Evolutionary conservation across 2,797 vertebrate species (phyloP).

Genomic region (Toxotes lorentzi): DNA sequence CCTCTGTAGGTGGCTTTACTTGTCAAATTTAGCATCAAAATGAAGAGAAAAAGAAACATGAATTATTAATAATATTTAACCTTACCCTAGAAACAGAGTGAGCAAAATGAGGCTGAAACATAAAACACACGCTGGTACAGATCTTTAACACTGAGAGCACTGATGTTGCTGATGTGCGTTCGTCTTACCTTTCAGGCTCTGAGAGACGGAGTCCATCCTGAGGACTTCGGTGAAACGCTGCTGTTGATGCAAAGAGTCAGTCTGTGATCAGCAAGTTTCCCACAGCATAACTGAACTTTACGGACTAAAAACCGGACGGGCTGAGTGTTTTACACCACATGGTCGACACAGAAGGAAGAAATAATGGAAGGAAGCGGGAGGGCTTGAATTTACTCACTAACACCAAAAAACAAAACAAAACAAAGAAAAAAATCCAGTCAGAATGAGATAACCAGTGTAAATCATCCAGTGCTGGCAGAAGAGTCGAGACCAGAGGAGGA

Average conservation of each 20-base stretch:
- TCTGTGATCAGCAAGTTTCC: not conserved
- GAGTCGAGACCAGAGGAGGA: not conserved
- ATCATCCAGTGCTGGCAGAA: not conserved
- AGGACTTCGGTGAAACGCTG: not conserved
- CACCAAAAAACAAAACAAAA: not conserved
- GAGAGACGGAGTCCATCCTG: conserved; percentile 50
- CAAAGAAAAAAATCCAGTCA: not conserved
- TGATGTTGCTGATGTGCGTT: not conserved
- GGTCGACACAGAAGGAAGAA: not conserved
- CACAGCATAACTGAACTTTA: not conserved
- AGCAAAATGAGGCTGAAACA: too few species aligned
- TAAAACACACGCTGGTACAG: not conserved
- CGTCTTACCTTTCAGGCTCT: conserved; percentile 59
- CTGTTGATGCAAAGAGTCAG: not conserved
- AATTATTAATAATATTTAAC: too few species aligned
- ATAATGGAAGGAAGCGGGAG: not conserved
- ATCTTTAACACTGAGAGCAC: not conserved
- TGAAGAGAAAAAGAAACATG: not conserved
- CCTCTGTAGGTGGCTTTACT: not conserved
- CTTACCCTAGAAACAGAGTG: too few species aligned
- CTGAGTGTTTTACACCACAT: not conserved
- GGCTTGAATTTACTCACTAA: not conserved
- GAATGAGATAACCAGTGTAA: not conserved
- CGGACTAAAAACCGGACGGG: not conserved
- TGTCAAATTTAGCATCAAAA: not conserved